Conservation (phyloP, 1,140 invertebrate genomes). For the Trialeurodes vaporariorum region DNA sequence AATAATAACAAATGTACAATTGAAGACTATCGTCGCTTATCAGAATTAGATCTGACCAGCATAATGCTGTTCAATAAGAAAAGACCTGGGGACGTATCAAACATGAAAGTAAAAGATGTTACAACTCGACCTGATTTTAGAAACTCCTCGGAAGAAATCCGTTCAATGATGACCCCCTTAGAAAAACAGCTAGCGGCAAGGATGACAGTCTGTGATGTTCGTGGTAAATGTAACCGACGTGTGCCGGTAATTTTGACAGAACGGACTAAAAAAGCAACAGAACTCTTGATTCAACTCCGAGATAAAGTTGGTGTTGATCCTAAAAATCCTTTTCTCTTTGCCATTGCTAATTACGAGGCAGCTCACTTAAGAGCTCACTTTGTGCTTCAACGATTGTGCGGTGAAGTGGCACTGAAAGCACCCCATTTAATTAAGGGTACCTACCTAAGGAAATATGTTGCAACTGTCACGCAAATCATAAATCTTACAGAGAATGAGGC, state of each 20-base stretch:
- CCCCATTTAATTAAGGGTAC: background rate
- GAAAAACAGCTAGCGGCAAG: background rate
- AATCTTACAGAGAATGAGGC: constrained; percentile 1
- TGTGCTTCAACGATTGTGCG: background rate
- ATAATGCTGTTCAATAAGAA: background rate
- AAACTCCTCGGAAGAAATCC: background rate
- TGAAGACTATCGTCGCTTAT: background rate
- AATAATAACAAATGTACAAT: background rate
- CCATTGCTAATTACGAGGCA: background rate
- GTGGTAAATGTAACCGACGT: background rate
- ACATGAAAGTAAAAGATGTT: background rate
- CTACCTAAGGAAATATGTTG: constrained; percentile 4
- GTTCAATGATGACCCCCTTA: background rate
- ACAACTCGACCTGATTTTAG: background rate
- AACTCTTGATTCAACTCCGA: background rate
- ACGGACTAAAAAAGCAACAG: background rate
- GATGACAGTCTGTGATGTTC: background rate
- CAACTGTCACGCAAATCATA: background rate
- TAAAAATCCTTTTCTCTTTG: constrained; percentile 5
- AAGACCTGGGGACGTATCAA: background rate
- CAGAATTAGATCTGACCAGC: background rate
- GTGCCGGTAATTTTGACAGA: background rate
- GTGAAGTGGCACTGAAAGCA: no score
- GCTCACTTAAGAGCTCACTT: background rate
- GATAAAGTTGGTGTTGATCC: background rate